Percentiles rank a stretch among this genome's conserved stretches.
Evolutionary conservation across 2,113 vertebrate genomes (phyloP).

Genomic region (Semnornis frantzii): DNA sequence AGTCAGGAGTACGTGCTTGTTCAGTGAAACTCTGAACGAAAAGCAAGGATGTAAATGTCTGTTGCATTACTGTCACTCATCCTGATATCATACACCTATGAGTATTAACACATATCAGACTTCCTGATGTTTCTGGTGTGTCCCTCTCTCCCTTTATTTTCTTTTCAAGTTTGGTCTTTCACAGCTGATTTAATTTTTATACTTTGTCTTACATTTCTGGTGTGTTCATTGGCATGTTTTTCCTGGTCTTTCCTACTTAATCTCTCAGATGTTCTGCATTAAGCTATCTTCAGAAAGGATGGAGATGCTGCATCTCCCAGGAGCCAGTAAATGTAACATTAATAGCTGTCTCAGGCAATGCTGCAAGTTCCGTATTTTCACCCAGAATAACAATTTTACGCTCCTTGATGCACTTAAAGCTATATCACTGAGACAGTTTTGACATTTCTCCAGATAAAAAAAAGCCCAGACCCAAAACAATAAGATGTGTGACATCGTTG

Average conservation of each 20-base stretch:
- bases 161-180: background rate
- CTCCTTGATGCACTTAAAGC: background rate
- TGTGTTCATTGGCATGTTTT: background rate
- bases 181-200: background rate
- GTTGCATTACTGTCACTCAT: background rate
- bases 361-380: conserved; percentile 28
- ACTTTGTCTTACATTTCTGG: background rate
- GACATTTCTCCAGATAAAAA: background rate
- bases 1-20: background rate
- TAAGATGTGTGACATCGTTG: background rate
- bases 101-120: background rate
- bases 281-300: background rate
- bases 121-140: background rate
- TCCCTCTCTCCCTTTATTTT: background rate
- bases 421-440: background rate
- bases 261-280: background rate
- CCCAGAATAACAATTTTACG: conserved; percentile 18
- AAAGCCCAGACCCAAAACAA: background rate
- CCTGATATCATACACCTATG: background rate
- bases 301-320: background rate
- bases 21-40: background rate
- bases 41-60: background rate
- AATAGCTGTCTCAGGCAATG: background rate
- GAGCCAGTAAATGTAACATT: conserved; percentile 1
- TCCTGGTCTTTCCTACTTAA: background rate